These are phyloP conservation scores for Neostethus bicornis DNA, from an alignment of 2,797 vertebrate species.

Conservation along the genomic window DNA sequence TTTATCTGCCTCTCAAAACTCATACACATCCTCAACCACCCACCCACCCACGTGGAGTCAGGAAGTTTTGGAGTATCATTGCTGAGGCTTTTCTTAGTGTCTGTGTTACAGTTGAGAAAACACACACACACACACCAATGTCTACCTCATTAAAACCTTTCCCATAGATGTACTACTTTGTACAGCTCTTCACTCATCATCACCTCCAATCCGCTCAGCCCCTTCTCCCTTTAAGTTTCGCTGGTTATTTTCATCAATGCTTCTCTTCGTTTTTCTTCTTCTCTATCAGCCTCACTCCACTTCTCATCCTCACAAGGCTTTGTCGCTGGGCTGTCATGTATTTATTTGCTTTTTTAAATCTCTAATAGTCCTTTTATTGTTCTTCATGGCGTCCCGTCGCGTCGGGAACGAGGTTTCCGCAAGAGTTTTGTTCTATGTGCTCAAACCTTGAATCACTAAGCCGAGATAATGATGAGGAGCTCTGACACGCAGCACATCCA, in stretches of 20 bases:
- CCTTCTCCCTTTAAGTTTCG: slow-evolving; percentile 85
- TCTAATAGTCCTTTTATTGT: slow-evolving; percentile 91
- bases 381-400: slow-evolving; percentile 82
- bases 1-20: slow-evolving; percentile 7
- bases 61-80: slow-evolving; percentile 59
- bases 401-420: slow-evolving; percentile 85
- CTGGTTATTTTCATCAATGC: slow-evolving; percentile 92
- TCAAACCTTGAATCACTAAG: slow-evolving; percentile 84
- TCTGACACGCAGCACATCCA: slow-evolving; percentile 60
- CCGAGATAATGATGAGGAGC: slow-evolving; percentile 78
- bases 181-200: slow-evolving; percentile 90
- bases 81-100: slow-evolving; percentile 63
- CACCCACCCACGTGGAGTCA: slow-evolving; percentile 44
- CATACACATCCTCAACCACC: slow-evolving; percentile 28
- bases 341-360: slow-evolving; percentile 95
- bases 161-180: slow-evolving; percentile 90
- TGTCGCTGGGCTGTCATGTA: slow-evolving; percentile 93
- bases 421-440: slow-evolving; percentile 74
- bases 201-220: slow-evolving; percentile 76
- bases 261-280: slow-evolving; percentile 21
- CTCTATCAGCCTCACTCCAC: slow-evolving; percentile 12
- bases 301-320: slow-evolving; percentile 73
- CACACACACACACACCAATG: slow-evolving; percentile 40
- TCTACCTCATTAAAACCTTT: slow-evolving; percentile 96
- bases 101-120: slow-evolving; percentile 68